A percentile compares a stretch with the other conserved stretches of the same genome.
phyloP scores from a whole-genome alignment of 2,888 invertebrate genomes.

The Eilema sororculum region DNA sequence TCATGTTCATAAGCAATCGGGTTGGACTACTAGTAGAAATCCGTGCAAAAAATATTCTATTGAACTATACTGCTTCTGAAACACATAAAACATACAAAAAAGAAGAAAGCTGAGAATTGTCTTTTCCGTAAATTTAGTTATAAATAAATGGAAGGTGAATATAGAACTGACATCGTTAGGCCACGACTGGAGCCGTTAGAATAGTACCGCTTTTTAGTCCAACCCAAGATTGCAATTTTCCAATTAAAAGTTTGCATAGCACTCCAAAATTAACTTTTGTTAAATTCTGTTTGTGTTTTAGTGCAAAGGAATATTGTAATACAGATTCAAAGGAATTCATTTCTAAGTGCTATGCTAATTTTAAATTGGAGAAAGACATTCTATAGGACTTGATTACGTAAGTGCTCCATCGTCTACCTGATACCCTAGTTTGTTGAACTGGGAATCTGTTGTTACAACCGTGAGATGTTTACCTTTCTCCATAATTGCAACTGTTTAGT shows the following conservation, averaged over 20 bases:
- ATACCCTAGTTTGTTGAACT: too few relatives aligned
- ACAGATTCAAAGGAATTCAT: background rate
- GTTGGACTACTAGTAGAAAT: too few relatives aligned
- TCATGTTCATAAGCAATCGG: too few relatives aligned
- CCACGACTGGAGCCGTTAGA: too few relatives aligned
- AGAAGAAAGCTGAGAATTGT: too few relatives aligned
- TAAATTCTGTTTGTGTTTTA: background rate
- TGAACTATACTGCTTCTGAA: too few relatives aligned
- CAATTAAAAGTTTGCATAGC: slow-evolving; percentile 3
- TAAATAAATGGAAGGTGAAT: background rate
- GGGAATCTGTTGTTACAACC: too few relatives aligned
- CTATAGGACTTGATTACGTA: background rate
- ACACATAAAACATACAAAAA: too few relatives aligned
- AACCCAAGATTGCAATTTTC: background rate
- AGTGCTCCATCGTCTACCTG: background rate
- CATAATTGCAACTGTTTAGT: too few relatives aligned
- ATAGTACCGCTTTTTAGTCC: background rate
- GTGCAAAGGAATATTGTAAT: too few relatives aligned
- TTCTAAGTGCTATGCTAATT: background rate
- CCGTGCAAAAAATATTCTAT: too few relatives aligned
- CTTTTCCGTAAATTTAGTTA: background rate
- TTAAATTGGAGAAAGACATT: background rate
- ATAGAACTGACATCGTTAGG: background rate
- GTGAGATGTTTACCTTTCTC: too few relatives aligned
- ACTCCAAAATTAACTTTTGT: background rate